phyloP scores from a whole-genome alignment of 2,797 vertebrate species.

The Poecilia wingei region DNA sequence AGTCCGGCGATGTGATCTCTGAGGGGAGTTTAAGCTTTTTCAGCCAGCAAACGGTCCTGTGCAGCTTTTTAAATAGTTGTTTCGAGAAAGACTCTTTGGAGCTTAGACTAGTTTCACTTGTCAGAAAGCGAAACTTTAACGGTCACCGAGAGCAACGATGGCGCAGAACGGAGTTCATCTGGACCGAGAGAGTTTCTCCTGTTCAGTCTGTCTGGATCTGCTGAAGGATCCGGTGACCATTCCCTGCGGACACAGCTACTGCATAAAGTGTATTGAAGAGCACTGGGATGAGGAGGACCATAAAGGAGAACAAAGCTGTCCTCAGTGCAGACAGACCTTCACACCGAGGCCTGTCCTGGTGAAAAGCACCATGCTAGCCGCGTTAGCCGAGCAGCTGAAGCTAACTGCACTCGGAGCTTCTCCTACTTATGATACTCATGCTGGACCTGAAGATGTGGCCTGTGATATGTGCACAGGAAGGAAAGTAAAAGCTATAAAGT shows the following conservation, averaged over 20 bases:
- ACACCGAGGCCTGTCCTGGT: background rate
- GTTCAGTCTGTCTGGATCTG: background rate
- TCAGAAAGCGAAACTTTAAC: background rate
- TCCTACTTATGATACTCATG: background rate
- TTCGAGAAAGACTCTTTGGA: background rate
- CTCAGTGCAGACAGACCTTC: constrained; percentile 8
- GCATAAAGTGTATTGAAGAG: background rate
- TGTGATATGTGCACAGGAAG: background rate
- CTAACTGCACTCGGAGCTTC: background rate
- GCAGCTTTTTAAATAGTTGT: background rate
- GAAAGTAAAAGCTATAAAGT: background rate
- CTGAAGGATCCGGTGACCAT: constrained; percentile 1
- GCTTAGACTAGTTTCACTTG: background rate
- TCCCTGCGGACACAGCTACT: constrained; percentile 5
- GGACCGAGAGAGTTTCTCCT: constrained; percentile 4
- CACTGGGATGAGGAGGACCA: background rate
- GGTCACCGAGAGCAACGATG: background rate
- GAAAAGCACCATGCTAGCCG: background rate
- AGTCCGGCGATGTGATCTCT: too few species aligned
- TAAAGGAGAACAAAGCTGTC: background rate
- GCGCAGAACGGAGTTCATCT: background rate
- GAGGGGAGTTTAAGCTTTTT: background rate
- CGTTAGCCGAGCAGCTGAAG: constrained; percentile 1
- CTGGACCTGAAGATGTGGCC: background rate
- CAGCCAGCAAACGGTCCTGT: background rate